Conservation (phyloP, 2,797 vertebrate species). For the Tokudaia muenninki region DNA sequence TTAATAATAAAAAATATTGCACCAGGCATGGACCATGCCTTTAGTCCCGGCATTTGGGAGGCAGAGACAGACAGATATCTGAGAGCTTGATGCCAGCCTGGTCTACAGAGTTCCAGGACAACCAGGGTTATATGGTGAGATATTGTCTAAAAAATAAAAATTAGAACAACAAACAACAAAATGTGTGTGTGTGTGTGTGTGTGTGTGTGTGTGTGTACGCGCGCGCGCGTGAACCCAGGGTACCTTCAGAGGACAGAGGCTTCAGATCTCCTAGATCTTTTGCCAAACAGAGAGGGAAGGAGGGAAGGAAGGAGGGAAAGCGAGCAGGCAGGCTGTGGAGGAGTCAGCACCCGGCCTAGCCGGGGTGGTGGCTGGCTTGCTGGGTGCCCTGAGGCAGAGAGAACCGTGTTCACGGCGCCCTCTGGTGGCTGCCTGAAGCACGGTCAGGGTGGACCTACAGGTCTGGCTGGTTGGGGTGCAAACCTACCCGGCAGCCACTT, state of each 20-base stretch:
- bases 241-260: not conserved
- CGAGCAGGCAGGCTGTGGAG: not conserved
- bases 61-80: not conserved
- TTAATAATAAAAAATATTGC: not conserved
- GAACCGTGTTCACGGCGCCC: not conserved
- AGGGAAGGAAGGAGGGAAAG: not conserved
- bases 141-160: not conserved
- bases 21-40: not conserved
- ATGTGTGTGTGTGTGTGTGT: not conserved
- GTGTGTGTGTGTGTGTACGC: too few species aligned
- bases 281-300: not conserved
- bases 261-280: not conserved
- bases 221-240: not conserved
- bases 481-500: not conserved
- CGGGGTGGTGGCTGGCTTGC: not conserved
- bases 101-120: too few species aligned
- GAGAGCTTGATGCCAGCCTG: not conserved
- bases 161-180: not conserved
- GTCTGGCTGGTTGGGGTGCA: not conserved
- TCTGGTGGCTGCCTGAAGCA: not conserved
- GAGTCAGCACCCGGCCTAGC: not conserved
- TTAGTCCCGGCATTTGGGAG: too few species aligned
- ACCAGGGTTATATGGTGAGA: not conserved
- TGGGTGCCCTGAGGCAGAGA: not conserved
- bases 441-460: not conserved